phyloP scores from a whole-genome alignment of 2,113 vertebrate species.

The Strix aluco region DNA sequence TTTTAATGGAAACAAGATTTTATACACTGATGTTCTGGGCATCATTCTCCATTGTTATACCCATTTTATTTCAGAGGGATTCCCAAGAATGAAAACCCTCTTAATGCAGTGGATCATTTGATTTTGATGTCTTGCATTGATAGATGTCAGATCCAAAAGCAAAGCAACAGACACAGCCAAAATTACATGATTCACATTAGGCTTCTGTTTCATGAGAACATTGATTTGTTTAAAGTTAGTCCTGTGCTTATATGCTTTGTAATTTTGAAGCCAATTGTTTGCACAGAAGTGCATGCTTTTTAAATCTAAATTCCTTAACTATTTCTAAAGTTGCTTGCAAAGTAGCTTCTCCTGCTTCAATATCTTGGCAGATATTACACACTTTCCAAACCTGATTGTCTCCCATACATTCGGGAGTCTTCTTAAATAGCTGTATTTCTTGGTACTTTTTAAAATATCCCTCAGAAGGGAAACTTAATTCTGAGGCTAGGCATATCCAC shows the following conservation, averaged over 20 bases:
- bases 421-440: background rate
- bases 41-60: background rate
- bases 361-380: background rate
- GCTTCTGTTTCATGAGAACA: fast-evolving
- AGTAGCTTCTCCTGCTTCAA: background rate
- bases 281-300: background rate
- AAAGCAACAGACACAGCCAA: background rate
- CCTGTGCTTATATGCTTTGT: background rate
- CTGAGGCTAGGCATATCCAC: background rate
- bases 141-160: background rate
- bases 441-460: background rate
- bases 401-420: background rate
- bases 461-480: background rate
- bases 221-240: background rate
- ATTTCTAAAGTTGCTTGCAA: background rate
- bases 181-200: background rate
- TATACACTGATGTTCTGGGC: background rate
- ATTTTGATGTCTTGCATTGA: background rate
- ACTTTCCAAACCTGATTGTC: background rate
- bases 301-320: background rate
- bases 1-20: background rate
- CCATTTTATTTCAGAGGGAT: background rate
- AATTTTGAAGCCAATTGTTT: background rate
- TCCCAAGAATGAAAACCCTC: background rate
- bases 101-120: background rate